Percentiles rank a stretch among this genome's conserved stretches.
These are phyloP conservation scores for Spodoptera litura DNA, from an alignment of 1,140 invertebrate species.

Conservation along the genomic window DNA sequence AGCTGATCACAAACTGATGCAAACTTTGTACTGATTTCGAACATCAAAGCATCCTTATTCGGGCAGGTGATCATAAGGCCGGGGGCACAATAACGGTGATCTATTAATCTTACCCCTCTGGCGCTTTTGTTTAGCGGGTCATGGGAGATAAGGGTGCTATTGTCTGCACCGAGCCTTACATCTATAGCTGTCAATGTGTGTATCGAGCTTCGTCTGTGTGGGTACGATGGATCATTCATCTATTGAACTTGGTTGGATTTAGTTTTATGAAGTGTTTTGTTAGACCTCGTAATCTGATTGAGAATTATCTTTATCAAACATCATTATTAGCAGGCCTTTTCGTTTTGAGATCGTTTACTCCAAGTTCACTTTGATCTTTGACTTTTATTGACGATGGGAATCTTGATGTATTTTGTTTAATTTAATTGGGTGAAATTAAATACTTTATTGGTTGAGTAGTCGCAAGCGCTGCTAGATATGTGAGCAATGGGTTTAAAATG, in stretches of 20 bases:
- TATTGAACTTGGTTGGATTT: slow-evolving; percentile 9
- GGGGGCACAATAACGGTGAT: slow-evolving; percentile 25
- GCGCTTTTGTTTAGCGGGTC: slow-evolving; percentile 38
- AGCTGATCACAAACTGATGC: slow-evolving; percentile 13
- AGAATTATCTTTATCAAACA: too few relatives aligned
- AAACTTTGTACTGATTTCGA: slow-evolving; percentile 7
- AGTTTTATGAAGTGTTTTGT: neutral
- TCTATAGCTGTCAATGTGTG: slow-evolving; percentile 27
- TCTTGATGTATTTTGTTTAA: too few relatives aligned
- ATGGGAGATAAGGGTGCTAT: slow-evolving; percentile 44
- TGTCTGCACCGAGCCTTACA: slow-evolving; percentile 28
- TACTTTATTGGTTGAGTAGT: too few relatives aligned
- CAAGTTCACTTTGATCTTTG: too few relatives aligned
- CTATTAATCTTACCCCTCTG: slow-evolving; percentile 38
- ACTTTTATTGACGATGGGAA: too few relatives aligned
- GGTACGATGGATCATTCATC: slow-evolving; percentile 16
- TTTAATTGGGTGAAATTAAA: too few relatives aligned
- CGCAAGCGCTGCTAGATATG: too few relatives aligned
- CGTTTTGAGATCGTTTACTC: too few relatives aligned
- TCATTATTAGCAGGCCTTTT: too few relatives aligned
- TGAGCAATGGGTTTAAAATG: too few relatives aligned
- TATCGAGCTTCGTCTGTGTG: slow-evolving; percentile 14
- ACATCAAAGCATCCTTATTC: slow-evolving; percentile 19
- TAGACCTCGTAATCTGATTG: too few relatives aligned
- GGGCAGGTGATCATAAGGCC: slow-evolving; percentile 40